Evolutionary conservation across 2,113 vertebrate genomes (phyloP), one percentile per base, ranked within the genome.

Genomic region (Hystrix cristata): DNA sequence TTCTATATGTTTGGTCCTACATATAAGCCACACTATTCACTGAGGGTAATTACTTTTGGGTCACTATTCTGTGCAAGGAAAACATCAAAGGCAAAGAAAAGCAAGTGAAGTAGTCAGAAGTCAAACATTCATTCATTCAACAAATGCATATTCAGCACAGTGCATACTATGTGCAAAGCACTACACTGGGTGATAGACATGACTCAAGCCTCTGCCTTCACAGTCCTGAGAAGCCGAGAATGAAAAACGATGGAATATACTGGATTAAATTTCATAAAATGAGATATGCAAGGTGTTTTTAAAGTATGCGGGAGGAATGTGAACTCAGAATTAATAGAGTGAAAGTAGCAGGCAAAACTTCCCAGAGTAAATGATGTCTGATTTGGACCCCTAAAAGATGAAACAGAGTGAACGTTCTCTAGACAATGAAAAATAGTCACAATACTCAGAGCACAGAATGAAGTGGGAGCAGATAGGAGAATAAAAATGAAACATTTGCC

Each of bases 301-400:
- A 64, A 89, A 90, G 4, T 27, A 11, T 8, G 86, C 82, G 7
- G 19, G n/a, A 93, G 79, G 89, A 97, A 2, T 15, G 12, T 88
- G 27, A 92, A 97, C 87, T 69, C 46, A 53, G 71, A n/a, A 31
- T 81, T 94, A 92, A 89, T 19, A 90, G 16, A 60, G 53, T 11
- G 5, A 60, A 62, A 92, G 64, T 97, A 96, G 84, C 48, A 76
- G 78, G 83, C 92, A 78, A 74, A 43, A 43, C 19, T 79, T 82
- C 9, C 9, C 15, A 79, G 11, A 71, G n/a, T 19, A 57, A 95
- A 57, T 46, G n/a, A 46, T 15, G 59, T 29, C 60, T 46, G 71
- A 81, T 48, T 34, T 25, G 55, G 27, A 65, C 11, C 1, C 19
- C 15, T 13, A 14, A 91, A 53, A 78, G 34, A 31, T 65, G 1